These are phyloP conservation scores for Branchinecta lynchi DNA, from an alignment of 1,140 invertebrate genomes.

Conservation along the genomic window DNA sequence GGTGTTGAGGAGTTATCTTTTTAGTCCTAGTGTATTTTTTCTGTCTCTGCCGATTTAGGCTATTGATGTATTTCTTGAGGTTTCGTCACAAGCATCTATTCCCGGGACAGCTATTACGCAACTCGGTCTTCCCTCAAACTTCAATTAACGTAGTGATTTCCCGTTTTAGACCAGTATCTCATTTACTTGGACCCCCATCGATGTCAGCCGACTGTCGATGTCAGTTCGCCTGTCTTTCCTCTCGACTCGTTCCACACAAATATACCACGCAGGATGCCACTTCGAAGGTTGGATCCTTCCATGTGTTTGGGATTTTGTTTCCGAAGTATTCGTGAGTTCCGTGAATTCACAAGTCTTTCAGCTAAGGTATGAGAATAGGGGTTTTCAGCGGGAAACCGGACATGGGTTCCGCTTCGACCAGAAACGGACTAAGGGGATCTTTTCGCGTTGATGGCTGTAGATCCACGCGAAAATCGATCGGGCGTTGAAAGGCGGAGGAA, in stretches of 20 bases:
- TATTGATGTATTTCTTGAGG: background rate
- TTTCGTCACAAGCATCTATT: background rate
- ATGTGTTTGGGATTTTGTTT: conserved; percentile 86
- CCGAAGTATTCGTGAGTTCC: conserved; percentile 54
- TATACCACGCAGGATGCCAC: conserved; percentile 66
- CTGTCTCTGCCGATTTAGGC: background rate
- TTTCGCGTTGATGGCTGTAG: no score
- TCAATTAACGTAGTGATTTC: background rate
- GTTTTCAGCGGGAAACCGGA: no score
- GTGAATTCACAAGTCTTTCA: conserved; percentile 38
- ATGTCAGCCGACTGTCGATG: conserved; percentile 74
- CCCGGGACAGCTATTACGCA: background rate
- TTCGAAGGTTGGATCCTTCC: conserved; percentile 81
- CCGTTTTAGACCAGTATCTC: conserved; percentile 56
- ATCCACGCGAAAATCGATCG: no score
- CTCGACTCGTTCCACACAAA: conserved; percentile 65
- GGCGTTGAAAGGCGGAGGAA: no score
- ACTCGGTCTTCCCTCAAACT: background rate
- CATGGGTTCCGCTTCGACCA: no score
- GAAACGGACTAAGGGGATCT: no score
- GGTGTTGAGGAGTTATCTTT: background rate
- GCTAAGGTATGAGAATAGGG: no score
- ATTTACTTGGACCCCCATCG: conserved; percentile 86
- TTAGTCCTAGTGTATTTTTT: background rate
- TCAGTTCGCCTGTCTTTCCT: conserved; percentile 51